Base-by-base conservation (phyloP, 2,888 invertebrate species). In the Prostheceraeus crozeri region DNA sequence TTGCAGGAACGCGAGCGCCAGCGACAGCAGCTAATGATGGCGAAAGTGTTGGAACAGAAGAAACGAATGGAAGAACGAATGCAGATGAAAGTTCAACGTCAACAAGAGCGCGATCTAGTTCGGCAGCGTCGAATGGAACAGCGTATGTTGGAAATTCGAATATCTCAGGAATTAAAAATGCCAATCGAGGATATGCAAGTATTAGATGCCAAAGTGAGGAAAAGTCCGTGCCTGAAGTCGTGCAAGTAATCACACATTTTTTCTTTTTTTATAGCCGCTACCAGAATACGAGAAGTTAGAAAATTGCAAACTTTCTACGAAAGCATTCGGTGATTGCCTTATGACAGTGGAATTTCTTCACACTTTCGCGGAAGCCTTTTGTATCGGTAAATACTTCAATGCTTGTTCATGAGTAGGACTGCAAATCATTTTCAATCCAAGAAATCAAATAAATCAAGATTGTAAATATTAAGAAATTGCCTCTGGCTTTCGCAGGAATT, bases 301-400 rank as follows among this genome's bases (percentile, higher is more conserved):
- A 0, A 87, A 87, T 1, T 79, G 88, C 58, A 83, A 84, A 70
- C 78, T 96, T 55, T 81, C 86, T 1, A 90, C 89, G 0, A 84
- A 86, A 71, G 90, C 91, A 0, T 88, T 91, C 80, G 86, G 88
- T 0, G 88, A 94, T 76, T 81, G 87, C 40, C 80, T 96, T 21
- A 93, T 94, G 85, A 86, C 89, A n/a, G 86, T 87, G 71, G 94
- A 96, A 79, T 96, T 96, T 75, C 80, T 94, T 66, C 87, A 91
- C 70, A 94, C 91, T 78, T 96, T 96, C 72, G 89, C 89, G 4
- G 88, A 89, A 76, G 89, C 89, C 0, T 80, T 96, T 1, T 91
- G 90, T 57, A 89, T 94, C 70, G 87, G 87, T 88, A 11, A 11
- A 11, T 8, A n/a, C 33, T 8, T 8, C 33, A 33, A 33, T 33